Evolutionary conservation across 23 tunicate species (phyloP), one percentile per base, ranked within the genome.

Genomic region (Trididemnum clinides): DNA sequence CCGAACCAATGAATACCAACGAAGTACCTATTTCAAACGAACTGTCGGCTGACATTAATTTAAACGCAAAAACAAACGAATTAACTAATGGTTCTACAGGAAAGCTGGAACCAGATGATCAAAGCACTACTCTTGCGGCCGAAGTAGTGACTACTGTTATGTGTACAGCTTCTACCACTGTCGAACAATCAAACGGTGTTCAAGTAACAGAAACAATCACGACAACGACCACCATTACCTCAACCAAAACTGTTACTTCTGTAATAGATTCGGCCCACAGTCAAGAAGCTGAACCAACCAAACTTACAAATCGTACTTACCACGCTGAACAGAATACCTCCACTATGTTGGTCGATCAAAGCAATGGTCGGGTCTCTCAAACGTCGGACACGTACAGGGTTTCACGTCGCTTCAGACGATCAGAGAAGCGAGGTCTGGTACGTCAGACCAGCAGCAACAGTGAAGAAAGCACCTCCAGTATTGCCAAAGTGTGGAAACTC

Each of bases 401-500:
- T 26, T 83, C 87, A 0, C 87, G 87, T 28, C 79, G 87, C 12
- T 83, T 70, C 30, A 5, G 87, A 4, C 15, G 38, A 1, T 31
- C 22, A 15, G 26, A 58, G 44, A 58, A 57, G 6, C 49, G 36
- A 0, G 71, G 49, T 1, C 50, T 50, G 4, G 58, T 5, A 1
- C 49, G 34, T 26, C 6, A 19, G n/a, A 34, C 22, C 5, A 20
- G 27, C 33, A 57, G 50, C 28, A 23, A 22, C 4, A 31, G 19
- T n/a, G n/a, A n/a, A 1, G 79, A 33, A 2, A 54, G 21, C 21
- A 26, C n/a, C 49, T 70, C 79, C 20, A 28, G 57, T 23, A 29
- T 66, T 0, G 51, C 75, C 20, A 70, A 70, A 33, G 32, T 33
- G 2, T 83, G 87, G 87, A 83, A 83, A 69, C 87, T 83, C 29